Evolutionary conservation across 2,888 invertebrate genomes (phyloP), one percentile per base, ranked within the genome.

Genomic region (Pristionchus fissidentatus): DNA sequence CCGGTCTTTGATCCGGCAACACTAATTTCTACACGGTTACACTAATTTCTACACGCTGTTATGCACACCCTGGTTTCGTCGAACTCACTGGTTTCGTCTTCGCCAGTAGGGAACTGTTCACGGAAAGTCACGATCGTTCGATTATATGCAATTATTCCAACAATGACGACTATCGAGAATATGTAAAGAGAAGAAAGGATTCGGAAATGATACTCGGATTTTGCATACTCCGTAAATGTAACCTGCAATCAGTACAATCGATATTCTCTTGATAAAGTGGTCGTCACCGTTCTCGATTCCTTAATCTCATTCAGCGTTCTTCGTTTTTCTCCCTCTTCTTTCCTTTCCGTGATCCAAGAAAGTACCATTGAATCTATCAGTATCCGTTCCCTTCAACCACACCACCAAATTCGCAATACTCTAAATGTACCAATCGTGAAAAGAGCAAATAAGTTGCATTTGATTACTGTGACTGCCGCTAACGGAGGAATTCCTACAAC

Each of bases 151-250:
- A 41, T 70, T n/a, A 82, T n/a, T 66, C 82, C 82, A 5, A 29
- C 8, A 35, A 66, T 52, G 5, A 70, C 82, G 49, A 82, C 70
- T 5, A 82, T 13, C 26, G 52, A 46, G 49, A 82, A 43, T 3
- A 70, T 70, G n/a, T 41, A 82, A 4, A 82, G 35, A n/a, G 82
- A 82, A 19, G 66, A 70, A 19, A 82, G 32, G n/a, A 82, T 70
- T 32, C 70, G 66, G 19, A 26, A 66, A 15, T 46, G 82, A 52
- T 70, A 66, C 32, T 82, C 70, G n/a, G 32, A 26, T 19, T 43
- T 62, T 15, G 62, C 55, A 46, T 81, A 81, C 22, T 1, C 32
- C 19, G 41, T 60, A 46, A 62, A 81, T 22, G 60, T 15, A 10
- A 13, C 13, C 81, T 81, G 29, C 1, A 60, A 62, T 32, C 22